Evolutionary conservation across 2,113 vertebrate genomes (phyloP), one percentile per base, ranked within the genome.

Genomic region (Leptobrachium ailaonicum): DNA sequence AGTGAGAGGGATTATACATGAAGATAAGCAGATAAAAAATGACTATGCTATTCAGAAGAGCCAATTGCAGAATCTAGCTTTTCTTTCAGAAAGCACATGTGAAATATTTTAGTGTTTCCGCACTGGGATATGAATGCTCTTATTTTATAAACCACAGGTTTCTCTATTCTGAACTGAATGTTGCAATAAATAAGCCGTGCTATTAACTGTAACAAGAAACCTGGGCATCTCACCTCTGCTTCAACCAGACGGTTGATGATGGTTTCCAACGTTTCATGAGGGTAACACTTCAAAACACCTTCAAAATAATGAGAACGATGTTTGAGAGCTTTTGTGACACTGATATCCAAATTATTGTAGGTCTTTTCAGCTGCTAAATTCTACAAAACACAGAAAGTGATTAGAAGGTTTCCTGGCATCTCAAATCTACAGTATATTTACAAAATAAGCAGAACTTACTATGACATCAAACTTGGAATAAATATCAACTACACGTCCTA

Each of bases 401-500:
- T 41, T 2, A 13, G 32, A 0, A 80, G 20, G 14, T 41, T 41
- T 4, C 3, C 11, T 53, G 9, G 10, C 44, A 62, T 53, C 2
- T 14, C 3, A 32, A 40, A 50, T 10, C 44, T 66, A 13, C 4
- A 41, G 12, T 3, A 53, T 41, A 20, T 53, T 14, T 32, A 41
- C 2, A 11, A 47, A 10, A 41, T 42, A 71, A 72, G 13, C 12
- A 13, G 77, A 84, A 98, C 97, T 97, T 92, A 98, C 97, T 82
- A 99, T 98, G 68, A 98, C 96, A 9, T 98, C 97, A 83, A 99
- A 98, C 85, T 99, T 99, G 71, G 97, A 98, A 90, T 98, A 99
- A 85, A 98, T 98, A 83, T 99, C 97, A 84, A 98, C 96, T 83
- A 98, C 97, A 75, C 94, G 95, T 53, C 96, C 97, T 98, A 75